These are phyloP conservation scores for Microdon myrmicae DNA, from an alignment of 2,888 invertebrate species.

Conservation along the genomic window DNA sequence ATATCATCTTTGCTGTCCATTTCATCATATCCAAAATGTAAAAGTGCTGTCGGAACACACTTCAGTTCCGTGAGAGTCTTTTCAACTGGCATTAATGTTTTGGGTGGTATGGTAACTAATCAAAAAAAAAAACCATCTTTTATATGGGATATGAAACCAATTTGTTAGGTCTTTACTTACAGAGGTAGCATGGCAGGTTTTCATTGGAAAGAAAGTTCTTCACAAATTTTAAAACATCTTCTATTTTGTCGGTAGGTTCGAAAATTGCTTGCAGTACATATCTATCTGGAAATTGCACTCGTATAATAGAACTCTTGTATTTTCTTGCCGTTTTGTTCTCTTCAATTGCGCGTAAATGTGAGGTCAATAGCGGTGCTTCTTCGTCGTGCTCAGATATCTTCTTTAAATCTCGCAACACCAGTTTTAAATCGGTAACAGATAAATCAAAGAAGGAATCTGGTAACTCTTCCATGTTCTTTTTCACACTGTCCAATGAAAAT, in stretches of 20 bases:
- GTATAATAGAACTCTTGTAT: constrained; percentile 81
- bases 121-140: constrained; percentile 23
- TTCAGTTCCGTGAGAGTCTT: constrained; percentile 77
- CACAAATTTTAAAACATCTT: constrained; percentile 79
- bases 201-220: constrained; percentile 75
- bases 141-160: not conserved
- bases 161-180: constrained; percentile 71
- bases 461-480: constrained; percentile 74
- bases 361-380: constrained; percentile 79
- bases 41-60: constrained; percentile 81
- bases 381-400: constrained; percentile 73
- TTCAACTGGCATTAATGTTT: constrained; percentile 72
- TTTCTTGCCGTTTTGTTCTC: constrained; percentile 70
- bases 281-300: constrained; percentile 88
- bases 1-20: constrained; percentile 60
- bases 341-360: constrained; percentile 72
- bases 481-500: constrained; percentile 74
- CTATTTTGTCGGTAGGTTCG: constrained; percentile 78
- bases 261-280: constrained; percentile 89
- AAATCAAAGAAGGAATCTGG: constrained; percentile 91
- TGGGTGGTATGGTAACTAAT: constrained; percentile 86
- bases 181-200: constrained; percentile 79
- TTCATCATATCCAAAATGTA: constrained; percentile 75
- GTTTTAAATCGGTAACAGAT: constrained; percentile 82
- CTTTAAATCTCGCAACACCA: constrained; percentile 79